Evolutionary conservation across 1,140 invertebrate species (phyloP).

Genomic region (Cyrtorhinus lividipennis): DNA sequence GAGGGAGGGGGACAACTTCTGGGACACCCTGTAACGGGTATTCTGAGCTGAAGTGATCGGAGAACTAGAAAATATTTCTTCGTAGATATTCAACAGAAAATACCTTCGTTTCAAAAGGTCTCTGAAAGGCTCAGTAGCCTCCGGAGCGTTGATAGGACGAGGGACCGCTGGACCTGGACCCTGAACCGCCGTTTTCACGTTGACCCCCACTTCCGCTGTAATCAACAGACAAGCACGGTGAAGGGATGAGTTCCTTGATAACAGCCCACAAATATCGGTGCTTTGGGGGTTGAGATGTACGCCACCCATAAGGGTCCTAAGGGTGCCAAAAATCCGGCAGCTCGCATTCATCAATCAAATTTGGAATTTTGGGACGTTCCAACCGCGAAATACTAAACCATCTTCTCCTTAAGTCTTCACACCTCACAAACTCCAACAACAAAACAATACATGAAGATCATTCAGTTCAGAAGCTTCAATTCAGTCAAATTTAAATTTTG

Average conservation of each 20-base stretch:
- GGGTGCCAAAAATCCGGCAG: no score
- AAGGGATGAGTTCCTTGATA: background rate
- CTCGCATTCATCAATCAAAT: background rate
- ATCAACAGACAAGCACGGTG: constrained; percentile 11
- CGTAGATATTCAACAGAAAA: background rate
- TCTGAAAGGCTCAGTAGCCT: background rate
- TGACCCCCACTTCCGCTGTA: constrained; percentile 19
- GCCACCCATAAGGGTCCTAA: no score
- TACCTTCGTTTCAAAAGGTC: background rate
- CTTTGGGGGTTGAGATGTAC: no score
- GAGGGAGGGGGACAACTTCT: background rate
- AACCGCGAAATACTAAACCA: no score
- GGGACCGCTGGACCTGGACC: constrained; percentile 26
- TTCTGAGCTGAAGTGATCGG: background rate
- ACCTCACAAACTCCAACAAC: no score
- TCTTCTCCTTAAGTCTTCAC: no score
- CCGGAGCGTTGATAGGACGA: constrained; percentile 30
- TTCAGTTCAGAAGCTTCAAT: no score
- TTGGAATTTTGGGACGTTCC: background rate
- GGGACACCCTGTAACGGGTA: background rate
- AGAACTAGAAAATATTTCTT: background rate
- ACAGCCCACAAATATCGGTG: background rate
- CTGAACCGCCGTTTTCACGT: constrained; percentile 22
- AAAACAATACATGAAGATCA: no score
- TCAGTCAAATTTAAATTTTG: no score